phyloP scores from a whole-genome alignment of 2,113 vertebrate genomes.

The Brienomyrus brachyistius region DNA sequence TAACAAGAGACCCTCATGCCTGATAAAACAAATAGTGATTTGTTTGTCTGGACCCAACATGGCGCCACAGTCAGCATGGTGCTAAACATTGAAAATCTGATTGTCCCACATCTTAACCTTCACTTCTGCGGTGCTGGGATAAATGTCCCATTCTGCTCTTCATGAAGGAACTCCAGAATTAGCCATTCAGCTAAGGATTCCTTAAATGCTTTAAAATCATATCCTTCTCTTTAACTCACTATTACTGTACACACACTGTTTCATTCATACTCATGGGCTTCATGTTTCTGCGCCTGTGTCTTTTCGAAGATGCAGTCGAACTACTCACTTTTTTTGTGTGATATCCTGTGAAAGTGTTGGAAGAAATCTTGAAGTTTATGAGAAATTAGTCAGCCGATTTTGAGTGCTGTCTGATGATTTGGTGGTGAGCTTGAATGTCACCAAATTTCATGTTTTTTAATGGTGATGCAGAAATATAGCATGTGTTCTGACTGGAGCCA shows the following conservation, averaged over 20 bases:
- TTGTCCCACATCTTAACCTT: background rate
- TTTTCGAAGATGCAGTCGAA: background rate
- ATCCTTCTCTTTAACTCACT: background rate
- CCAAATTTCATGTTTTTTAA: background rate
- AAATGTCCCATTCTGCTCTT: background rate
- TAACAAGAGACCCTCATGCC: background rate
- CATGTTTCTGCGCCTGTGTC: background rate
- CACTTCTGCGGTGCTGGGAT: background rate
- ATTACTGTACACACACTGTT: background rate
- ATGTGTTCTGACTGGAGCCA: conserved; percentile 1
- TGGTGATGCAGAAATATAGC: background rate
- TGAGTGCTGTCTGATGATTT: background rate
- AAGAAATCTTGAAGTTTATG: background rate
- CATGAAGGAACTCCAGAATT: background rate
- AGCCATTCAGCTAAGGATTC: background rate
- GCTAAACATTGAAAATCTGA: background rate
- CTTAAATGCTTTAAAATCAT: background rate
- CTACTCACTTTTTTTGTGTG: background rate
- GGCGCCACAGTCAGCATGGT: background rate
- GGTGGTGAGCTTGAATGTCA: background rate
- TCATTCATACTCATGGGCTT: background rate
- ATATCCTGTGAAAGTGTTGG: background rate
- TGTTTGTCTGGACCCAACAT: background rate
- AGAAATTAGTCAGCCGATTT: background rate
- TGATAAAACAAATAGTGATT: background rate